phyloP scores from a whole-genome alignment of 2,113 vertebrate species.

The Synchiropus splendidus region DNA sequence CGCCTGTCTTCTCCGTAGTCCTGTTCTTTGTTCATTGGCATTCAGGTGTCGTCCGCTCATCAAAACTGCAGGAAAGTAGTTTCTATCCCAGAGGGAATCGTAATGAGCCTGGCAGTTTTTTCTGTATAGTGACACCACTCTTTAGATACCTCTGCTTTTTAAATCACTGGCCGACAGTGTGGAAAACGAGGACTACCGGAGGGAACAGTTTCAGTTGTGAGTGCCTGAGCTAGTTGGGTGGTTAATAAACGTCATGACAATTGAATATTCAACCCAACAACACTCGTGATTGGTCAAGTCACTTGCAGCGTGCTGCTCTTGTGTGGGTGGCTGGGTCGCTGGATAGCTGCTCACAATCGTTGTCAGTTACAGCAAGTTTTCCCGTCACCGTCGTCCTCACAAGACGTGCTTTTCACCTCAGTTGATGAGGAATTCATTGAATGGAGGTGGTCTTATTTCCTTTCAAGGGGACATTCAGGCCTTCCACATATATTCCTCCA shows the following conservation, averaged over 20 bases:
- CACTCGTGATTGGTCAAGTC: slow-evolving; percentile 31
- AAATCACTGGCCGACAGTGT: slow-evolving; percentile 36
- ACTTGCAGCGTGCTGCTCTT: no score
- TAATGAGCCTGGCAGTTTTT: slow-evolving; percentile 15
- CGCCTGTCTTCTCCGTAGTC: slow-evolving; percentile 1
- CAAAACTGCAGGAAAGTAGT: slow-evolving; percentile 11
- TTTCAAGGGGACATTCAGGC: no score
- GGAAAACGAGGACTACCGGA: slow-evolving; percentile 31
- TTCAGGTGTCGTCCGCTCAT: slow-evolving; percentile 6
- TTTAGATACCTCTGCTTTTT: slow-evolving; percentile 4
- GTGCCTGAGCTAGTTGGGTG: no score
- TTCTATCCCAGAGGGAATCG: slow-evolving; percentile 19
- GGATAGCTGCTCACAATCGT: no score
- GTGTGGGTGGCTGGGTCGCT: no score
- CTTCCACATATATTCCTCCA: no score
- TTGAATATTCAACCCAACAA: slow-evolving; percentile 1
- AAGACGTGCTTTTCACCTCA: no score
- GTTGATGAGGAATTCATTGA: no score
- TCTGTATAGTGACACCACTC: slow-evolving; percentile 11
- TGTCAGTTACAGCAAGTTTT: no score
- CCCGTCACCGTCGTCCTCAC: no score
- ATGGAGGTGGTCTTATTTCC: no score
- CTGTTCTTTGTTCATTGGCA: slow-evolving; percentile 14
- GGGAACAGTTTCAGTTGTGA: slow-evolving; percentile 16
- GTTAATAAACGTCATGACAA: no score